A percentile compares a stretch with the other conserved stretches of the same genome.
phyloP scores from a whole-genome alignment of 37 sponge, comb jelly and placozoan genomes.

The Haliclona indistincta region DNA sequence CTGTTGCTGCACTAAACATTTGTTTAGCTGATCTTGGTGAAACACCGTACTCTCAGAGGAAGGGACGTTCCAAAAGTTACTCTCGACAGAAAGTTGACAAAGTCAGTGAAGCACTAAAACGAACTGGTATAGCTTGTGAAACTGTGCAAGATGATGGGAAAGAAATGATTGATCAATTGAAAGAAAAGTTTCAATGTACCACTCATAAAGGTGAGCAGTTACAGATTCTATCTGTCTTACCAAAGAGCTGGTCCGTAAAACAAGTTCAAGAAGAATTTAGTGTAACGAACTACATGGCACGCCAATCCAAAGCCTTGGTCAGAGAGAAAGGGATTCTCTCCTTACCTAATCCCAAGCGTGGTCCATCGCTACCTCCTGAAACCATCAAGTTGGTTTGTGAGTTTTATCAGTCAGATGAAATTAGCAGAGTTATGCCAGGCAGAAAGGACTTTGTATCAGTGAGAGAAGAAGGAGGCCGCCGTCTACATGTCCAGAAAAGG shows the following conservation, averaged over 20 bases:
- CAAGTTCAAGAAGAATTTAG: slow-evolving; percentile 37
- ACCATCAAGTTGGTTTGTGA: slow-evolving; percentile 14
- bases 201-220: slow-evolving; percentile 23
- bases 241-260: slow-evolving; percentile 31
- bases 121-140: slow-evolving; percentile 9
- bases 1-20: slow-evolving; percentile 7
- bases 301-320: slow-evolving; percentile 18
- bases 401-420: slow-evolving; percentile 27
- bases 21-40: slow-evolving; percentile 12
- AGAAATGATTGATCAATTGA: slow-evolving; percentile 49
- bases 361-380: neutral
- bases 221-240: slow-evolving; percentile 32
- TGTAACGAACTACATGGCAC: slow-evolving; percentile 20
- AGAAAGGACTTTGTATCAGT: slow-evolving; percentile 39
- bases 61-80: neutral
- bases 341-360: slow-evolving; percentile 22
- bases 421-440: slow-evolving; percentile 40
- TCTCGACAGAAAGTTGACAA: slow-evolving; percentile 6
- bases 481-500: slow-evolving; percentile 32
- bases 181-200: slow-evolving; percentile 33
- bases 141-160: slow-evolving; percentile 29
- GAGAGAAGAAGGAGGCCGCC: neutral
- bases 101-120: slow-evolving; percentile 13
- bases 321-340: slow-evolving; percentile 14
- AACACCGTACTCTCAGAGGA: neutral